Evolutionary conservation across 2,888 invertebrate species (phyloP).

Genomic region (Ditula angustiorana): DNA sequence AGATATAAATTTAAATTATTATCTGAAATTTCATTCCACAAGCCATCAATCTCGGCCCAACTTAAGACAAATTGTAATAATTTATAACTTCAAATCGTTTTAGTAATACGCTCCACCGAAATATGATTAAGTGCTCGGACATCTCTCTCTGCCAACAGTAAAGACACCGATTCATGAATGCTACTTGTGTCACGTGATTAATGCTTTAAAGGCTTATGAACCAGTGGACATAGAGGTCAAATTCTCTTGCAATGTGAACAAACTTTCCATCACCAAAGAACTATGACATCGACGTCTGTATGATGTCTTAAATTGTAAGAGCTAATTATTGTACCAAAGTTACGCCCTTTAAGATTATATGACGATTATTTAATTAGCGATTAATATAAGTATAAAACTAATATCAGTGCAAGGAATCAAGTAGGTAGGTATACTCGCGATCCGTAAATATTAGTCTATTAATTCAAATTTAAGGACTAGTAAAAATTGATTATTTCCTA

Average conservation of each 20-base stretch:
- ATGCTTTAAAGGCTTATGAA: conserved; percentile 9
- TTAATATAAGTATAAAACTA: too few species aligned
- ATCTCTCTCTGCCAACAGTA: conserved; percentile 29
- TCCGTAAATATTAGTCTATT: too few species aligned
- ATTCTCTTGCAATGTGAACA: not conserved
- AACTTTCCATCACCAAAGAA: not conserved
- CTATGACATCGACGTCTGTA: too few species aligned
- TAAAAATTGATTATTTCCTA: too few species aligned
- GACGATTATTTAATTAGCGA: too few species aligned
- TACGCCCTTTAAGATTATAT: too few species aligned
- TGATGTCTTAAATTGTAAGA: too few species aligned
- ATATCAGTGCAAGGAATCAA: too few species aligned
- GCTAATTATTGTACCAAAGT: too few species aligned
- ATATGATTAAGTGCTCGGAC: conserved; percentile 24
- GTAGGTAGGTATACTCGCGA: too few species aligned
- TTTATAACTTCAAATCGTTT: conserved; percentile 24
- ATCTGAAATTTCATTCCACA: conserved; percentile 11
- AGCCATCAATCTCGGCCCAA: conserved; percentile 16
- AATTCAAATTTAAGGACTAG: too few species aligned
- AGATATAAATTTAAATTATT: conserved; percentile 3
- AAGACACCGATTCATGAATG: conserved; percentile 9
- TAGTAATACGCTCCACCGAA: conserved; percentile 13
- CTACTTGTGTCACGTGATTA: conserved; percentile 22
- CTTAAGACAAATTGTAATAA: conserved; percentile 17
- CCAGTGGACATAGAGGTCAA: not conserved